Evolutionary conservation across 2,888 invertebrate genomes (phyloP), one percentile per base, ranked within the genome.

Genomic region (Leptothorax acervorum): DNA sequence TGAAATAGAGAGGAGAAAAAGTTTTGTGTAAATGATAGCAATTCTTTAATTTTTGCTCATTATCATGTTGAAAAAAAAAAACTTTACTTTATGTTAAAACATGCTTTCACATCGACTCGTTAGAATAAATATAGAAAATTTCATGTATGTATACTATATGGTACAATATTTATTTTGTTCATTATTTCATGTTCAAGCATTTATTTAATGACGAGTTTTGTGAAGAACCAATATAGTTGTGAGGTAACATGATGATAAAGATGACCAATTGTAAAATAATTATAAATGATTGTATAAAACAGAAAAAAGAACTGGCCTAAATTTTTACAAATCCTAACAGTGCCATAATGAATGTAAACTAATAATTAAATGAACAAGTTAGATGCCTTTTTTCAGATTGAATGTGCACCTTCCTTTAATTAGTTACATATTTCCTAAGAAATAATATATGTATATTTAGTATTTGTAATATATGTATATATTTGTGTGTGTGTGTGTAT

Each of bases 281-380:
- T 78, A 48, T 62, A 76, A 82, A 65, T 23, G 71, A 35, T 48
- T 85, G 84, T 90, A 89, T 83, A 88, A 90, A 86, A 78, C 45
- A 55, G 45, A 83, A 35, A 73, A 74, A 82, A 83, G 65, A 84
- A 28, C n/a, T 82, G 88, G 84, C 83, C 89, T 85, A 88, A 48
- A 74, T 79, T 73, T 73, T 79, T 85, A 83, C 63, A 81, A 90
- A 84, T 87, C 73, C 81, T 84, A 87, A 79, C 85, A 89, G 90
- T 90, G 90, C 90, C 88, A 90, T 90, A 89, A 88, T 84, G 78
- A 88, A 86, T 88, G 87, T 88, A 85, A 90, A 87, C 74, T 84
- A 82, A 55, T 31, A 70, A 57, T 71, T 70, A 70, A 79, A 73
- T 79, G 71, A 57, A 79, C 23, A 23, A 57, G 60, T 60, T 73